phyloP scores from a whole-genome alignment of 2,797 vertebrate genomes.

The Galaxias olidus region DNA sequence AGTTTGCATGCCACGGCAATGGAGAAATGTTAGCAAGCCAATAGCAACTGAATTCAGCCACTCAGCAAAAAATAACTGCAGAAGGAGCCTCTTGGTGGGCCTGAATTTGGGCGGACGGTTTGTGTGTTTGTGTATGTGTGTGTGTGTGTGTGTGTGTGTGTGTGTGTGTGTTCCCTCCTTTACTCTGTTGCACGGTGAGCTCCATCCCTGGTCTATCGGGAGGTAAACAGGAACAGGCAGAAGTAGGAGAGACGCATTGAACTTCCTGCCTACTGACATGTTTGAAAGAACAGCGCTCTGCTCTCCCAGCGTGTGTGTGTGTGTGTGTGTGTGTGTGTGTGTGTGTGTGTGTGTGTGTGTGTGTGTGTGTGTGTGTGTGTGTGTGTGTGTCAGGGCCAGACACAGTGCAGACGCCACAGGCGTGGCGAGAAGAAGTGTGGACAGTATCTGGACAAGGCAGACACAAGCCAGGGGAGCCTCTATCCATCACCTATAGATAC shows the following conservation, averaged over 20 bases:
- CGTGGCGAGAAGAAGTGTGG: conserved; percentile 33
- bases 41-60: no score
- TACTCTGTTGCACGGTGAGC: neutral
- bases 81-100: no score
- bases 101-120: no score
- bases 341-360: conserved; percentile 16
- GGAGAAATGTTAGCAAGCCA: no score
- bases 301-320: neutral
- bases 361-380: conserved; percentile 13
- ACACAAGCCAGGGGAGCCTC: conserved; percentile 23
- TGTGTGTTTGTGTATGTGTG: no score
- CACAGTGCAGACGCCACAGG: conserved; percentile 24
- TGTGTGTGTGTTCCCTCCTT: neutral
- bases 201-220: conserved; percentile 3
- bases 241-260: conserved; percentile 23
- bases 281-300: conserved; percentile 46
- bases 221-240: conserved; percentile 38
- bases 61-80: no score
- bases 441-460: conserved; percentile 5
- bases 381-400: conserved; percentile 14
- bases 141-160: no score
- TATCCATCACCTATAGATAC: neutral
- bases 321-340: conserved; percentile 23
- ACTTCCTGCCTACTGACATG: conserved; percentile 52
- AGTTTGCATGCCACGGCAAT: no score